Evolutionary conservation across 2,888 invertebrate genomes (phyloP), one percentile per base, ranked within the genome.

Genomic region (Lycocerus yunnanus): DNA sequence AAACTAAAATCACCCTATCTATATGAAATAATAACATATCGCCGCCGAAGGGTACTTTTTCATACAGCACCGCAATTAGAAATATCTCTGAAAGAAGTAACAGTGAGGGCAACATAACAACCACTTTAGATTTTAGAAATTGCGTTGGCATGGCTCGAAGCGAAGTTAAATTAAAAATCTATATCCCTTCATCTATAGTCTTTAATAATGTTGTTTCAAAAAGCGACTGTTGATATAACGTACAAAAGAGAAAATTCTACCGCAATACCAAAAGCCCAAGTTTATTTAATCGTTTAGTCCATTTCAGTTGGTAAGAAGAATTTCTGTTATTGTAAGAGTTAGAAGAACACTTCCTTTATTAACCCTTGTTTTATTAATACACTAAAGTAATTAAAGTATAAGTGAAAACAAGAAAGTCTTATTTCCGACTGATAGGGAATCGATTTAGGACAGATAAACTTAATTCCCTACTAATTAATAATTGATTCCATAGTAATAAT

Each of bases 131-230:
- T 74, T 71, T 77, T 65, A 60, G 61, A 70, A 71, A 73, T 70
- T 27, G 68, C 69, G 61, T 16, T 43, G 68, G 14, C 63, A 67
- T 66, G 63, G 73, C 75, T 71, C 63, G 58, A 59, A 71, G 72
- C 73, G n/a, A 75, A 73, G 69, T 66, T 72, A 78, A 75, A 78
- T 78, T 78, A 78, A 78, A 78, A 78, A 78, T 78, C 78, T 68
- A 78, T 78, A 77, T 73, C 72, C 75, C 66, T 71, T 73, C 20
- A 16, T 76, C 71, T 71, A 72, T 72, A 75, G 67, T 70, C 75
- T 69, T 75, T 72, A 75, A 75, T 74, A 74, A 74, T 68, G 71
- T 71, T 74, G 71, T 71, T 66, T 58, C 66, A 58, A 68, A 70
- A 74, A 67, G 66, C 27, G 60, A 16, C 18, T 71, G 74, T 74